These are phyloP conservation scores for Ligdia adustata DNA, from an alignment of 2,888 invertebrate genomes.

Conservation along the genomic window DNA sequence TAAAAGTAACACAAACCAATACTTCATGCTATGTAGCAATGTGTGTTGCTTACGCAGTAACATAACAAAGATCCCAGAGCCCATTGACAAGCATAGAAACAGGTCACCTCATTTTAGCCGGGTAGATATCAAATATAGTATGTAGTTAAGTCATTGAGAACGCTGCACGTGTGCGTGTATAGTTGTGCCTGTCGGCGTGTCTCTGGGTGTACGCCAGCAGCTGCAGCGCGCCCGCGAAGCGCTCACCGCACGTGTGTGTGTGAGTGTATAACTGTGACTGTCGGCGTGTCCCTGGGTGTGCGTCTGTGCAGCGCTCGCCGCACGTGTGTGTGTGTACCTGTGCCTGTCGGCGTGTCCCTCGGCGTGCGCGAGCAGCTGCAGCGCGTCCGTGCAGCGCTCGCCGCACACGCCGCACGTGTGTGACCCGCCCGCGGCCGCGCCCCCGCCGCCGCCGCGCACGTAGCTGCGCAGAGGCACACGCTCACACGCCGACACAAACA, in stretches of 20 bases:
- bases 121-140: no score
- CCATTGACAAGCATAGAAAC: no score
- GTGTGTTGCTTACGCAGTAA: no score
- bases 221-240: slow-evolving; percentile 89
- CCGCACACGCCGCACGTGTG: slow-evolving; percentile 92
- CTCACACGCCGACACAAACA: slow-evolving; percentile 2
- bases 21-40: no score
- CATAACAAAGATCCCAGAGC: no score
- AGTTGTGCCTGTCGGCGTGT: slow-evolving; percentile 85
- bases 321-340: slow-evolving; percentile 46
- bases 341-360: slow-evolving; percentile 88
- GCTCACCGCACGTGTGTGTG: slow-evolving; percentile 80
- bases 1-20: no score
- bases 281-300: slow-evolving; percentile 91
- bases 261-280: slow-evolving; percentile 58
- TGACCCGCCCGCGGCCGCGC: slow-evolving; percentile 71
- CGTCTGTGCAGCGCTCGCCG: slow-evolving; percentile 90
- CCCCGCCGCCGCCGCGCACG: slow-evolving; percentile 67
- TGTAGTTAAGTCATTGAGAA: background rate
- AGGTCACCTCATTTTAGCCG: no score
- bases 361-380: slow-evolving; percentile 91
- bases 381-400: slow-evolving; percentile 89
- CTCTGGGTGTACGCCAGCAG: slow-evolving; percentile 91
- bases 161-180: no score
- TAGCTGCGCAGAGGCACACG: slow-evolving; percentile 52